A percentile compares a stretch with the other conserved stretches of the same genome.
Evolutionary conservation across 2,888 invertebrate genomes (phyloP).

Genomic region (Entomobrya multifasciata): DNA sequence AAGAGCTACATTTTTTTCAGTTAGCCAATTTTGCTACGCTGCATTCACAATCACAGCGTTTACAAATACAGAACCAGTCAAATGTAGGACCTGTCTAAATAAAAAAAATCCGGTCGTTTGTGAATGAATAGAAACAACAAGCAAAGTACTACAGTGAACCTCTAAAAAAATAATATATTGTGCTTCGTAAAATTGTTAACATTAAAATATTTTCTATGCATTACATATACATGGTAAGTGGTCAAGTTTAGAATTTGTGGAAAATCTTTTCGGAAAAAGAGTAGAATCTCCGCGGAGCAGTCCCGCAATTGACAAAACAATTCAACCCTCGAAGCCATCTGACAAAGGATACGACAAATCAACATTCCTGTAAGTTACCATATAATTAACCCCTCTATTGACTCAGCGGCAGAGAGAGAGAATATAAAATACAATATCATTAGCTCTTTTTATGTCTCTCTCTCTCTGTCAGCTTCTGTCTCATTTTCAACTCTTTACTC

Average conservation of each 20-base stretch:
- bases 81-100: too few relatives aligned
- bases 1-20: neutral
- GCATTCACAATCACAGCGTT: neutral
- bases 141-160: conserved; percentile 4
- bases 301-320: conserved; percentile 3
- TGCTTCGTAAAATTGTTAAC: neutral
- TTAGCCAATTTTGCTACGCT: neutral
- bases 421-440: conserved; percentile 31
- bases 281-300: conserved; percentile 11
- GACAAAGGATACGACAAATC: conserved; percentile 79
- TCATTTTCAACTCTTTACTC: neutral
- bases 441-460: conserved; percentile 47
- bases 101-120: neutral
- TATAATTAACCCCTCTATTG: conserved; percentile 77
- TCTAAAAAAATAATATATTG: conserved; percentile 12
- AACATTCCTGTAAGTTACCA: conserved; percentile 80
- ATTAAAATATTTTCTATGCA: too few relatives aligned
- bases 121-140: neutral
- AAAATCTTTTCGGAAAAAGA: conserved; percentile 7
- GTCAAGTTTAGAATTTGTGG: conserved; percentile 34
- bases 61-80: neutral
- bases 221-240: conserved; percentile 19
- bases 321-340: conserved; percentile 59
- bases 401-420: neutral
- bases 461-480: neutral